Base-by-base conservation (phyloP, 2,797 vertebrate species). In the Microchirus variegatus region DNA sequence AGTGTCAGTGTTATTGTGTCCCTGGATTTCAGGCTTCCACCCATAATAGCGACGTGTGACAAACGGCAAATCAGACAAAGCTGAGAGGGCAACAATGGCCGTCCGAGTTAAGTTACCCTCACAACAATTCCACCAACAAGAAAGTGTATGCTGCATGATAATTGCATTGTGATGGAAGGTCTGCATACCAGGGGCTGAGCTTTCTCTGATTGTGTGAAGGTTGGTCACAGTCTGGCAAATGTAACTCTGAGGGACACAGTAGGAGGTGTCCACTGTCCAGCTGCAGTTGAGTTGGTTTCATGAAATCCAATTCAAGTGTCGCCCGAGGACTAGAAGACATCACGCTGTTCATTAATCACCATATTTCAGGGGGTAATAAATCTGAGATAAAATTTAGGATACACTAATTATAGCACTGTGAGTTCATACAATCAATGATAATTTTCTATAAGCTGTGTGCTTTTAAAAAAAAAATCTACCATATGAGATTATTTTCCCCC, bases 51-150 rank as follows among this genome's bases (percentile, higher is more conserved):
- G 1, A 19, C 4, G 67, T 19, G 45, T 72, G 71, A 87, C 83
- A 87, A 87, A 77, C 68, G 73, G 73, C 55, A 70, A 70, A 55
- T 64, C 75, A 80, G 76, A 90, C 88, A 89, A 88, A 88, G 84
- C 84, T 84, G 65, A 81, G 61, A 62, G 19, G 73, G 62, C 55
- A 49, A 90, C 89, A 90, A 89, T 83, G 51, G 84, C 12, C 12
- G 51, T 74, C 71, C 41, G 78, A 64, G 76, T 73, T 60, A 70
- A 70, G 78, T 75, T 75, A 59, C 43, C 8, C 48, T 1, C n/a
- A 11, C 55, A 19, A 87, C 89, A 88, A 90, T 87, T 26, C 83
- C 12, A 38, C 70, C 70, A 62, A 81, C 63, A 69, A 64, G 64
- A 88, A 81, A 77, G 78, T 68, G 84, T 79, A 78, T 71, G 74